A percentile compares a stretch with the other conserved stretches of the same genome.
Evolutionary conservation across 2,113 vertebrate species (phyloP).

Genomic region (Aptenodytes patagonicus): DNA sequence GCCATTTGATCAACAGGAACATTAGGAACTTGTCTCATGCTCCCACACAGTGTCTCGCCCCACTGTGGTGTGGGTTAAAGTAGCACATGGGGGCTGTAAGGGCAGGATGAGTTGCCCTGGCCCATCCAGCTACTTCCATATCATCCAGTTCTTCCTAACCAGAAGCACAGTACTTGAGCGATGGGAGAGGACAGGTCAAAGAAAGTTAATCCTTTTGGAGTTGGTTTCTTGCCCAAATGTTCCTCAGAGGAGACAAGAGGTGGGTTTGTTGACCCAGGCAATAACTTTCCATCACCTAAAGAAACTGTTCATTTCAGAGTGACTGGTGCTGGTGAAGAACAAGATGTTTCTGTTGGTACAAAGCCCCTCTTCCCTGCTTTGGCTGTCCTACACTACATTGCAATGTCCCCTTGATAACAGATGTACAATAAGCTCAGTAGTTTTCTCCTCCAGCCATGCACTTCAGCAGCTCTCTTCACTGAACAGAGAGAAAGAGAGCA

Average conservation of each 20-base stretch:
- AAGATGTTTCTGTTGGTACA: neutral
- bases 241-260: neutral
- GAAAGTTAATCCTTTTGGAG: neutral
- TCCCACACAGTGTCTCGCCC: slow-evolving; percentile 6
- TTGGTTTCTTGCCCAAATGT: neutral
- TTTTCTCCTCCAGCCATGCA: neutral
- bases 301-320: neutral
- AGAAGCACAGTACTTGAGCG: neutral
- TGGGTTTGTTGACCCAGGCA: neutral
- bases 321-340: neutral
- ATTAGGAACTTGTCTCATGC: slow-evolving; percentile 14
- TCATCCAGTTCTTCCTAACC: neutral
- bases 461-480: neutral
- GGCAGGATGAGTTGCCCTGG: neutral
- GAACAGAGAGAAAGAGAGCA: neutral
- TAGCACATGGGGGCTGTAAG: neutral
- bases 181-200: neutral
- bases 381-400: neutral
- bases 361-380: neutral
- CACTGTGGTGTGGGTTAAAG: neutral
- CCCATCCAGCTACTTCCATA: neutral
- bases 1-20: slow-evolving; percentile 45
- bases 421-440: neutral
- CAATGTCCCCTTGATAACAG: neutral
- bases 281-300: neutral